A percentile compares a stretch with the other conserved stretches of the same genome.
phyloP scores from a whole-genome alignment of 2,113 vertebrate species.

The Salvelinus fontinalis region DNA sequence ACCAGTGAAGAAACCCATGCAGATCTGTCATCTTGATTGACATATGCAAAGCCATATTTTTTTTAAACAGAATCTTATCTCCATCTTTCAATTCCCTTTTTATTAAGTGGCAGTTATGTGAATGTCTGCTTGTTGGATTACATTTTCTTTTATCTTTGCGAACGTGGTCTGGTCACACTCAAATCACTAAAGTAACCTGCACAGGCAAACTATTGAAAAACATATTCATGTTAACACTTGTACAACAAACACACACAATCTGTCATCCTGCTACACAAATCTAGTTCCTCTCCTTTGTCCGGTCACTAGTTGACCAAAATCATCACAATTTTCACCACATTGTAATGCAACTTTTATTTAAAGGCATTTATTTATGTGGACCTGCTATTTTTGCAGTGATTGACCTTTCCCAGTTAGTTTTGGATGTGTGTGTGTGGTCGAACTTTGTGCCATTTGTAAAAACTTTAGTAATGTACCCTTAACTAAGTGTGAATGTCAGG shows the following conservation, averaged over 20 bases:
- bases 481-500: conserved; percentile 7
- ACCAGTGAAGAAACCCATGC: not conserved
- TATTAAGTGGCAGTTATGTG: conserved; percentile 11
- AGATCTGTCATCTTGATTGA: conserved; percentile 46
- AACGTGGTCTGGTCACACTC: not conserved
- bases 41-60: conserved; percentile 52
- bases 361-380: not conserved
- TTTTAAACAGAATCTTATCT: conserved; percentile 10
- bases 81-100: not conserved
- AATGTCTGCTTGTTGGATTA: conserved; percentile 1
- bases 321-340: not conserved
- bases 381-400: conserved; percentile 16
- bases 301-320: conserved; percentile 7
- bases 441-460: conserved; percentile 36
- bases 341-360: not conserved
- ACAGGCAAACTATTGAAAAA: not conserved
- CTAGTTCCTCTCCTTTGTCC: not conserved
- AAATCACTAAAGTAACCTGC: not conserved
- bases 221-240: not conserved
- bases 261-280: not conserved
- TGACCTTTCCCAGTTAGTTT: conserved; percentile 7
- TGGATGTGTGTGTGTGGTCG: conserved; percentile 33
- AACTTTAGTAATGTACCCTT: conserved; percentile 17
- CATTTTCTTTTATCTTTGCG: not conserved
- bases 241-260: not conserved